phyloP scores from a whole-genome alignment of 2,888 invertebrate genomes.

The Habroteleia sp. region DNA sequence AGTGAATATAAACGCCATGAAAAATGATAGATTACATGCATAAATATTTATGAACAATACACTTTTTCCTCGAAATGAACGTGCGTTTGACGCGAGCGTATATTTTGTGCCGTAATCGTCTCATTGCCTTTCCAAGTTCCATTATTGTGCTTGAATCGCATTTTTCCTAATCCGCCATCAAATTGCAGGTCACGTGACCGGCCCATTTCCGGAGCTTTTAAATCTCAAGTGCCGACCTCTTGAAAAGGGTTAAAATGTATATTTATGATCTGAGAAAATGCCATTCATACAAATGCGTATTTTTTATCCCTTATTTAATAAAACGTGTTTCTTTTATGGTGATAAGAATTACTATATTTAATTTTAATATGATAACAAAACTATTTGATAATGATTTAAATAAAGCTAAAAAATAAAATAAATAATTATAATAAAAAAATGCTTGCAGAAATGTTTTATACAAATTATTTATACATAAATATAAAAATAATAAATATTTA shows the following conservation, averaged over 20 bases:
- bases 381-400: no score
- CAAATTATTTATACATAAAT: no score
- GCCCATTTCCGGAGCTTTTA: constrained; percentile 66
- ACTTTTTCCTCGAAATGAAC: constrained; percentile 16
- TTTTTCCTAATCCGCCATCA: constrained; percentile 65
- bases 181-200: constrained; percentile 66
- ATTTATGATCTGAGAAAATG: constrained; percentile 47
- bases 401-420: no score
- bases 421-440: no score
- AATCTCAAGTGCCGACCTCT: constrained; percentile 24
- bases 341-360: no score
- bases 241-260: constrained; percentile 47
- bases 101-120: constrained; percentile 33
- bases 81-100: constrained; percentile 5
- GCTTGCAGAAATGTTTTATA: no score
- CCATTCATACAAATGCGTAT: constrained; percentile 10
- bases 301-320: no score
- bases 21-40: constrained; percentile 16
- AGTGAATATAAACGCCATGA: constrained; percentile 10
- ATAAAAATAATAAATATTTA: no score
- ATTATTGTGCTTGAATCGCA: constrained; percentile 40
- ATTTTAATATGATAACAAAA: no score
- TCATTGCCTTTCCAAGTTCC: constrained; percentile 30
- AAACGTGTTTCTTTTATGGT: no score
- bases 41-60: constrained; percentile 37